A percentile compares a stretch with the other conserved stretches of the same genome.
phyloP scores from a whole-genome alignment of 2,888 invertebrate species.

The Eupithecia tripunctaria region DNA sequence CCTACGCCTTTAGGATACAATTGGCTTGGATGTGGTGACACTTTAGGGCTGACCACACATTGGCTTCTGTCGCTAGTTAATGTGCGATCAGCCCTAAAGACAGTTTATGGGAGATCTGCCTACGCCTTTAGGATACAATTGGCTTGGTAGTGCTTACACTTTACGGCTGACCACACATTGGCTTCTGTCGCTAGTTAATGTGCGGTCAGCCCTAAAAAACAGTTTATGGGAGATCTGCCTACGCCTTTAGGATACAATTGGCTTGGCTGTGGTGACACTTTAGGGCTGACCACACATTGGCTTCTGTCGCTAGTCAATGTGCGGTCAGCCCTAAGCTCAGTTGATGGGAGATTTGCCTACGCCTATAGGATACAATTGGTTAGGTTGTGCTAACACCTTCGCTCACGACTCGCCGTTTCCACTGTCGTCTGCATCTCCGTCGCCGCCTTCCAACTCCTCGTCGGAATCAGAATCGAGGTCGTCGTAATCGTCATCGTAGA shows the following conservation, averaged over 20 bases:
- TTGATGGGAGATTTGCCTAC: neutral
- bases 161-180: neutral
- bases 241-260: slow-evolving; percentile 1
- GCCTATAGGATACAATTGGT: neutral
- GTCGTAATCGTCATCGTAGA: slow-evolving; percentile 98
- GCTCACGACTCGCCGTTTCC: slow-evolving; percentile 96
- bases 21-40: neutral
- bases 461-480: slow-evolving; percentile 90
- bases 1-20: slow-evolving; percentile 2
- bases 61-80: neutral
- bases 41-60: no score
- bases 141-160: neutral
- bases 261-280: no score
- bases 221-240: neutral
- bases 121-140: neutral
- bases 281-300: no score
- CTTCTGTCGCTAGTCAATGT: neutral
- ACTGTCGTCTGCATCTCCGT: slow-evolving; percentile 93
- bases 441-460: slow-evolving; percentile 87
- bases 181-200: neutral
- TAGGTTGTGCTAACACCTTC: neutral
- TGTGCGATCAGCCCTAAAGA: neutral
- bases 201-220: neutral
- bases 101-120: slow-evolving; percentile 1
- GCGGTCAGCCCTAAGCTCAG: neutral